These are phyloP conservation scores for Psophia crepitans DNA, from an alignment of 2,113 vertebrate genomes.

Conservation along the genomic window DNA sequence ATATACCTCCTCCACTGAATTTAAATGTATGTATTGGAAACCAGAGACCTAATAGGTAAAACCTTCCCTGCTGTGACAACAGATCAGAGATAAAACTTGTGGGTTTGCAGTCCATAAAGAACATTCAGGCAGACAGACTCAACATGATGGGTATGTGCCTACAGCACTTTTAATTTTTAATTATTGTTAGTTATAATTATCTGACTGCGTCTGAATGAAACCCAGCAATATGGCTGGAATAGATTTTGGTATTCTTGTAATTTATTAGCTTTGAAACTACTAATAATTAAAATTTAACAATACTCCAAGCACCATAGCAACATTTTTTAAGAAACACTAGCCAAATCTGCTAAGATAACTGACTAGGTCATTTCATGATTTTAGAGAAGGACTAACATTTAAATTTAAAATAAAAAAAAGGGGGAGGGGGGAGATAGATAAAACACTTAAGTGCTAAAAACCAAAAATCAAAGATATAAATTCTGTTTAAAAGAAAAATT, in stretches of 20 bases:
- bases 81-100: not conserved
- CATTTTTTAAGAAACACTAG: not conserved
- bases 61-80: not conserved
- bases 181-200: conserved; percentile 82
- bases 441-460: not conserved
- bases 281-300: conserved; percentile 67
- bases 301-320: conserved; percentile 32
- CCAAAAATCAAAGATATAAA: not conserved
- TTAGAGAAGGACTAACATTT: not conserved
- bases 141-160: conserved; percentile 75
- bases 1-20: not conserved
- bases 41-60: not conserved
- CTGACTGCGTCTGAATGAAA: conserved; percentile 71
- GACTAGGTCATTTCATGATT: not conserved
- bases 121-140: conserved; percentile 66
- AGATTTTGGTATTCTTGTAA: conserved; percentile 57
- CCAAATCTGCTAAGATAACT: conserved; percentile 15
- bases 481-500: not conserved
- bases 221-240: conserved; percentile 58
- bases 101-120: conserved; percentile 49
- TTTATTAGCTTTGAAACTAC: conserved; percentile 72
- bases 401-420: not conserved
- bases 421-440: not conserved
- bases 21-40: not conserved
- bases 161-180: conserved; percentile 80